Evolutionary conservation across 2,797 vertebrate genomes (phyloP), one percentile per base, ranked within the genome.

Genomic region (Paratrypauchen microcephalus): DNA sequence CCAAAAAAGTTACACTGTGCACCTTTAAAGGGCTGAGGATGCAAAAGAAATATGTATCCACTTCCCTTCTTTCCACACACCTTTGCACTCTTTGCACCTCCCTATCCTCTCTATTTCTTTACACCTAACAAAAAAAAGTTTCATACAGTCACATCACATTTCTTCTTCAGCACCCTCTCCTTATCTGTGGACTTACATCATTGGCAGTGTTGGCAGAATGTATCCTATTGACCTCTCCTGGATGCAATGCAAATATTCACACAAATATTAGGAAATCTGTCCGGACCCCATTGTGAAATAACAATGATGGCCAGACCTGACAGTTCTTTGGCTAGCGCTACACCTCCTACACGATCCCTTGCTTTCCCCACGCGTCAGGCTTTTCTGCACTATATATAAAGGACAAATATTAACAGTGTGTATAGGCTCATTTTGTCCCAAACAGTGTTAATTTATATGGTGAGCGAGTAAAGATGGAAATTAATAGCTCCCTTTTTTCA

Each of bases 271-370:
- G 71, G 54, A 77, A 60, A 85, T 88, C 84, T 79, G 62, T 81
- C 76, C 76, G 81, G 85, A 74, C 69, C 66, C 79, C 79, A 77
- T 88, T 86, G 82, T 78, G 80, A 85, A 89, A 89, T 68, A 73
- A 67, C 47, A 0, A 75, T 19, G 81, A 89, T 87, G 88, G 86
- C 80, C 87, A 85, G 86, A 69, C 74, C 81, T 86, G 84, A 88
- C 84, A 83, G 73, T 62, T 84, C 78, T 78, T 88, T 83, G 75
- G 76, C 80, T 84, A 78, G 62, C 64, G 55, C 68, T 61, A 23
- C 13, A 83, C 68, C 73, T 86, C 68, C 78, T 82, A 76, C 60
- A 66, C 47, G 79, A 86, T 84, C 59, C 58, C 64, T 86, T 63
- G 62, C 54, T 71, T 26, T 71, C 76, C 56, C 62, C 75, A 74